Base-by-base conservation (phyloP, 2,113 vertebrate genomes). In the Microcebus ravelobensis region DNA sequence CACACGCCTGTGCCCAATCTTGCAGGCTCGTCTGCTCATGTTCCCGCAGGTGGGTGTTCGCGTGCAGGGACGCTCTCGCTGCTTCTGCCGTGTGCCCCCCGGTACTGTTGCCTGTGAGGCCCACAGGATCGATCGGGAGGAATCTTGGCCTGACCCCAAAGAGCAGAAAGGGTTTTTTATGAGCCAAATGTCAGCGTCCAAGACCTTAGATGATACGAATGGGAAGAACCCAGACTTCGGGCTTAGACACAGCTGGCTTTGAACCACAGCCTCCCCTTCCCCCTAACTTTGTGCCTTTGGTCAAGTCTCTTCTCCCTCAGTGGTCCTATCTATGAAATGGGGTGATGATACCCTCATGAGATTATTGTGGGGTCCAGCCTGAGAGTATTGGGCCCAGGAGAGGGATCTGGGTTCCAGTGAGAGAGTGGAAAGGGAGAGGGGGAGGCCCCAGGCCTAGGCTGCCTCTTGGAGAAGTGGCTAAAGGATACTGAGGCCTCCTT, bases 151-250 rank as follows among this genome's bases (percentile, higher is more conserved):
- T 90, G 55, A 74, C 65, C 77, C 42, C 68, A 85, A 86, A 85
- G n/a, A 92, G 67, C 42, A 93, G 71, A 81, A 97, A 65, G 52
- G 31, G 15, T 5, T 67, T 87, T 87, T 94, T 85, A 50, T 90
- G 59, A 92, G 50, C 67, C 31, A 76, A 68, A 55, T 8, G 0
- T 93, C 63, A 65, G 34, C 87, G 39, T 92, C 84, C 55, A 84
- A 42, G 80, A 87, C 67, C 74, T 92, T 90, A 45, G 79, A 34
- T 63, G 71, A 87, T 65, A 71, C 6, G 6, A 61, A 31, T 42
- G 45, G 73, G 77, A 87, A 92, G 80, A 94, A 84, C 31, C 45
- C 39, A 65, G 57, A 20, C 55, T 87, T 91, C 48, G 20, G 45
- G 65, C 34, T 92, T 31, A 71, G 48, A 67, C 65, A 68, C 52